Base-by-base conservation (phyloP, 2,113 vertebrate species). In the Antennarius striatus region DNA sequence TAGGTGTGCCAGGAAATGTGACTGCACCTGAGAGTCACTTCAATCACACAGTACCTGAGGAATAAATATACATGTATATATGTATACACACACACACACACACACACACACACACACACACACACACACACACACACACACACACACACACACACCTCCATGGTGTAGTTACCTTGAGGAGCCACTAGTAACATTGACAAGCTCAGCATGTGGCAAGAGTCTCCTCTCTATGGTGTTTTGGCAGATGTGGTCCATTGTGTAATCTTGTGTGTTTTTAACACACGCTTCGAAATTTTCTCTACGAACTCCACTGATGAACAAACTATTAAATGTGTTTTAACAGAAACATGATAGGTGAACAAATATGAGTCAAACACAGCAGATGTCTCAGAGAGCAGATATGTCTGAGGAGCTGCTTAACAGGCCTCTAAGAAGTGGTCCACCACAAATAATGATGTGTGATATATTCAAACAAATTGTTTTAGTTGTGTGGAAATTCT, bases 161-260 rank as follows among this genome's bases (percentile, higher is more conserved):
- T 36, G 70, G 15, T 89, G 87, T 7, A 86, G 82, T 82, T 77
- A 50, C 82, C 64, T 47, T 0, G 7, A 66, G 60, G 45, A 68
- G 56, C 76, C 84, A 59, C 80, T 76, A 79, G 72, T 47, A 56
- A 51, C 67, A 68, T 1, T 70, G 80, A 80, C 72, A 78, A 58
- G 71, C 78, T 56, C 74, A 10, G 70, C 79, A 66, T 87, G 83
- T 80, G 81, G 83, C 77, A 80, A 73, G 71, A 79, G 65, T 56
- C 48, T n/a, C 43, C 48, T n/a, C 43, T 74, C 68, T 79, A n/a
- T 45, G 64, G 60, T 76, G 75, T 80, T 78, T 14, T 47, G 74
- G 71, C 48, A 80, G 76, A 70, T 79, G 56, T 56, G 66, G 50
- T 49, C 77, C 62, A 76, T 77, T 82, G 79, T 84, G 61, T 46